Base-by-base conservation (phyloP, 2,888 invertebrate genomes). In the Pheosia gnoma region DNA sequence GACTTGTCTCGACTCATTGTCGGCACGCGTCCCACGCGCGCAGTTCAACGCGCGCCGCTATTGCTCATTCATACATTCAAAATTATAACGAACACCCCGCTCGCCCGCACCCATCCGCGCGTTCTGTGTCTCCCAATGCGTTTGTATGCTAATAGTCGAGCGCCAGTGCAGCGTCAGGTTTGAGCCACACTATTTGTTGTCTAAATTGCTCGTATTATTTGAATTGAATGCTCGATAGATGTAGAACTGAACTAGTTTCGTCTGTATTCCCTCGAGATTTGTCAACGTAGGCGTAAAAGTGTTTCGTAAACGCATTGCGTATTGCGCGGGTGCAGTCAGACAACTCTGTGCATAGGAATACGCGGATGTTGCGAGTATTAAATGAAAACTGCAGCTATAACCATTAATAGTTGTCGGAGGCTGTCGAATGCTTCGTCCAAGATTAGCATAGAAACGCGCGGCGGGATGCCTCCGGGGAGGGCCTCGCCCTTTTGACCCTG, bases 51-150 rank as follows among this genome's bases (percentile, higher is more conserved):
- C 87, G 87, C 87, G 83, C 85, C 70, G 83, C 87, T 83, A 90
- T 90, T 93, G 89, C 91, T 91, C 93, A 93, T 93, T 93, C 93
- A 93, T 93, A 91, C 93, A 93, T 93, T 92, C 91, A 91, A 91
- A 90, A 91, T 91, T 86, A 93, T 91, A 92, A 92, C 92, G 89
- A 91, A 89, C 85, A 83, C 85, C 83, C 78, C 77, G 78, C 83
- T 88, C 90, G 88, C 91, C 92, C 92, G 91, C 92, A 88, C 93
- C 93, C 90, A 90, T 88, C 84, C 83, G 82, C 76, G 85, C 81
- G 83, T 77, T 84, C 82, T 82, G 80, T 86, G 86, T 87, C 87
- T 87, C 85, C 84, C 77, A 86, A 84, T 86, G 86, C 89, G 92
- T 93, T 93, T 93, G 93, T 93, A 93, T 93, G 93, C 91, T 88